A percentile compares a stretch with the other conserved stretches of the same genome.
Conservation (phyloP, 2,888 invertebrate genomes). For the Tuta absoluta region DNA sequence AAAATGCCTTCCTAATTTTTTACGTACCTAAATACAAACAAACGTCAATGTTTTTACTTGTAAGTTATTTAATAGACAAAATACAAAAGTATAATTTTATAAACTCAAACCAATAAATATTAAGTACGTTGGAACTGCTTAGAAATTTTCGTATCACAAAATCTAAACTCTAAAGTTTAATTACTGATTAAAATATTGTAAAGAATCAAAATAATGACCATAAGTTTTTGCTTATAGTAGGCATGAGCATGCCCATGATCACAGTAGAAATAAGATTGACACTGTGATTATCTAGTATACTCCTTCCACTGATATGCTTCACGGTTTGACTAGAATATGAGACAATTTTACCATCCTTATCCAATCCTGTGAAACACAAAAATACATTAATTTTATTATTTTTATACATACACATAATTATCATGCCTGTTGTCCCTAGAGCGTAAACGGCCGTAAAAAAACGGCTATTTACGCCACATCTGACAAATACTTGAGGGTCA, state of each 20-base stretch:
- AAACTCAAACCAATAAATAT: constrained; percentile 8
- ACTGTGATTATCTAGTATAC: constrained; percentile 91
- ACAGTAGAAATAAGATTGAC: constrained; percentile 92
- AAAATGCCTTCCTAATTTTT: too few relatives aligned
- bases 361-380: constrained; percentile 80
- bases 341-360: constrained; percentile 86
- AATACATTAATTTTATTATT: too few relatives aligned
- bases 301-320: constrained; percentile 87
- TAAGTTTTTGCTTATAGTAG: constrained; percentile 77
- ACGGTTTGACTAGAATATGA: constrained; percentile 86
- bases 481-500: too few relatives aligned
- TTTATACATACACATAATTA: neutral
- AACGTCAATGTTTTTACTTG: too few relatives aligned
- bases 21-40: too few relatives aligned
- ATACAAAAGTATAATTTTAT: neutral
- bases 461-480: too few relatives aligned
- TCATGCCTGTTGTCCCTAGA: neutral
- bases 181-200: neutral
- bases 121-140: constrained; percentile 1
- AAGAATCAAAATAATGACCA: constrained; percentile 55
- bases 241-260: constrained; percentile 86
- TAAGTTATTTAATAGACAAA: too few relatives aligned
- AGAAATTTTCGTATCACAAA: neutral
- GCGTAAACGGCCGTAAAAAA: neutral
- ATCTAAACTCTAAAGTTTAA: neutral